phyloP scores from a whole-genome alignment of 2,113 vertebrate genomes.

The Ptyas mucosa region DNA sequence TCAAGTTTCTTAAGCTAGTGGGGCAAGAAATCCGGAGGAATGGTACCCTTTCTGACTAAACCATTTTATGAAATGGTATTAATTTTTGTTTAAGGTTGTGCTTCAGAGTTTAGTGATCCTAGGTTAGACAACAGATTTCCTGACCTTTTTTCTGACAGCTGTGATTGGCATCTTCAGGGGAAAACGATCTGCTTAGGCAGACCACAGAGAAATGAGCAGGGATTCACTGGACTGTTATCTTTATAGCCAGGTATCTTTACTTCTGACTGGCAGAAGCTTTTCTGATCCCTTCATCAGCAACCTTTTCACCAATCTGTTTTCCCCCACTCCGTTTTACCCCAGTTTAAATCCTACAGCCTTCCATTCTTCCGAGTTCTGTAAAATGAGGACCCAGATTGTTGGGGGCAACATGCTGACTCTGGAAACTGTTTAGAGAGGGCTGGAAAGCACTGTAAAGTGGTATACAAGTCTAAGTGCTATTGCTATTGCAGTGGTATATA shows the following conservation, averaged over 20 bases:
- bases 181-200: not conserved
- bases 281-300: not conserved
- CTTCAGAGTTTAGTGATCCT: not conserved
- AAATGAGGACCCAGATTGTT: too few relatives aligned
- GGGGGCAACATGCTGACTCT: too few relatives aligned
- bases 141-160: not conserved
- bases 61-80: not conserved
- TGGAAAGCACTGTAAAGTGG: too few relatives aligned
- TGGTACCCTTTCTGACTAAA: not conserved
- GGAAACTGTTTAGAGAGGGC: too few relatives aligned
- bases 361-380: too few relatives aligned
- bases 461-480: too few relatives aligned
- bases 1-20: not conserved
- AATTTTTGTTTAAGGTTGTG: not conserved
- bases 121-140: not conserved
- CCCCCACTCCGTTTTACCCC: too few relatives aligned
- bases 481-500: too few relatives aligned
- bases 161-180: not conserved
- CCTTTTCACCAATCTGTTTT: not conserved
- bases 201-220: not conserved
- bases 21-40: too few relatives aligned
- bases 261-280: not conserved
- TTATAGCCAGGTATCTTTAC: not conserved
- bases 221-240: not conserved
- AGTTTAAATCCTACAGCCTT: not conserved